Evolutionary conservation across 2,888 invertebrate genomes (phyloP), one percentile per base, ranked within the genome.

Genomic region (Coelopa pilipes): DNA sequence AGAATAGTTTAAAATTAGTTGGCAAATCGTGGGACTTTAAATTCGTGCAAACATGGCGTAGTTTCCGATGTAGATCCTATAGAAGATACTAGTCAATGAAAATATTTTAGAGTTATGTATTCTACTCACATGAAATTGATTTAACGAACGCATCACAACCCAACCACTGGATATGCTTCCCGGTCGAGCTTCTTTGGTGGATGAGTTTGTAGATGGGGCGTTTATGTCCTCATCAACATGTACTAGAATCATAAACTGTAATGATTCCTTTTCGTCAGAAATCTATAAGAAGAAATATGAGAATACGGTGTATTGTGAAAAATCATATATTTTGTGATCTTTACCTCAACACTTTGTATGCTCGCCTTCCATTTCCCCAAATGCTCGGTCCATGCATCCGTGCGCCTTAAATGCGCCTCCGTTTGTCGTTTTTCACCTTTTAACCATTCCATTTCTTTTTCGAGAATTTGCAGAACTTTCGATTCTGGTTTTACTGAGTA

Each of bases 321-420:
- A 45, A 63, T 9, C 5, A 53, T 17, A 19, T 45, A 19, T 3
- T 57, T 66, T 53, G 10, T 45, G 9, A 57, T 67, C 46, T 34
- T 46, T 79, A 89, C 94, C 93, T 95, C 94, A 10, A 94, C 94
- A 82, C 93, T 93, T 84, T 94, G 94, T 34, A 96, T 93, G 59
- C 92, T 92, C 9, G 96, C 96, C 75, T 93, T 91, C 97, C 97
- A 97, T 78, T 91, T 91, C 24, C 96, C 96, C 78, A 96, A 89
- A 85, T 96, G 94, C 80, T 96, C 95, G 0, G 94, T 94, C 97
- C 97, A 97, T 67, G 93, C 92, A 88, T 96, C 95, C 0, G 96
- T 96, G 57, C 96, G 90, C 17, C 92, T 91, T 70, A 96, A 89
- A 87, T 97, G 96, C 0, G 94, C 93, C 84, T 96, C 96, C 57